Conservation (phyloP, 2,888 invertebrate species). For the Hipparchia sbordonii region DNA sequence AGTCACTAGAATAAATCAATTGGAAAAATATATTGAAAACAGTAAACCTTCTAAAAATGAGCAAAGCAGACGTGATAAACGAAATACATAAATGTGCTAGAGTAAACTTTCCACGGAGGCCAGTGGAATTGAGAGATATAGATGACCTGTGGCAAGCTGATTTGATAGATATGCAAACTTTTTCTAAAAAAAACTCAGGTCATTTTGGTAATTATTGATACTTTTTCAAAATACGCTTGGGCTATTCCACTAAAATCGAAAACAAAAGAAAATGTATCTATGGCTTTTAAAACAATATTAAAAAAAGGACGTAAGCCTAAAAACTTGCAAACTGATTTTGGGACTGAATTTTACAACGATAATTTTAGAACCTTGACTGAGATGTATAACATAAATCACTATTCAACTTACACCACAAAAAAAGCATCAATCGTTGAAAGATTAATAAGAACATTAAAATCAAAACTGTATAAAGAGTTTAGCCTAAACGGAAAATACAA, state of each 20-base stretch:
- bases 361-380: conserved; percentile 17
- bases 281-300: conserved; percentile 18
- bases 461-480: conserved; percentile 25
- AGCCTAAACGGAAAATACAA: conserved; percentile 6
- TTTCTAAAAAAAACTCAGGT: conserved; percentile 32
- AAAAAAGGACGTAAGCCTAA: conserved; percentile 20
- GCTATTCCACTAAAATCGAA: conserved; percentile 48
- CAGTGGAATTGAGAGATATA: conserved; percentile 53
- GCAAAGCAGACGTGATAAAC: too few relatives aligned
- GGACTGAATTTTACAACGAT: conserved; percentile 39
- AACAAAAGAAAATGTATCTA: conserved; percentile 1
- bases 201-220: conserved; percentile 52
- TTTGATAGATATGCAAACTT: conserved; percentile 48
- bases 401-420: conserved; percentile 37
- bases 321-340: conserved; percentile 42
- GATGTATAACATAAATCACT: conserved; percentile 28
- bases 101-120: conserved; percentile 51
- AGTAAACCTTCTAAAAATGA: too few relatives aligned
- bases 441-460: conserved; percentile 39
- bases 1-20: too few relatives aligned
- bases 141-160: conserved; percentile 68
- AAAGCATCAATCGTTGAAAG: conserved; percentile 38
- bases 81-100: conserved; percentile 2
- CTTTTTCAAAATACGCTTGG: conserved; percentile 61
- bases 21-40: too few relatives aligned